Evolutionary conservation across 1,140 invertebrate species (phyloP), one percentile per base, ranked within the genome.

Genomic region (Berghia stephanieae): DNA sequence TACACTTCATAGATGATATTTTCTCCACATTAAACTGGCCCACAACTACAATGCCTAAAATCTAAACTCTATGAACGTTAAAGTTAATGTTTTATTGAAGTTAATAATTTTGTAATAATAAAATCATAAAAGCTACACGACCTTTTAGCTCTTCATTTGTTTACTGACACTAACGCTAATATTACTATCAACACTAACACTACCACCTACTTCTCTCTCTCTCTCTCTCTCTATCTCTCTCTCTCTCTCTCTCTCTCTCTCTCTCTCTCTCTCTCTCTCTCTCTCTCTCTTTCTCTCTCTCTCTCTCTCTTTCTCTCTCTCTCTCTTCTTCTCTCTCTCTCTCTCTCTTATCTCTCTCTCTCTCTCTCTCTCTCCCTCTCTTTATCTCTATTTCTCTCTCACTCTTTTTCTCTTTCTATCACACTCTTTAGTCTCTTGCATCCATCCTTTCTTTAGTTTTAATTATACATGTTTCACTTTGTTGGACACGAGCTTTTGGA

Each of bases 331-430:
- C 10, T 43, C 18, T 73, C 43, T 75, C 72, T n/a, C 4, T 63
- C 72, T 36, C 24, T 42, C 38, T 75, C 16, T 42, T 34, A 27
- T 44, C 27, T 40, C 4, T 21, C 24, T 36, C 21, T 57, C 43
- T 36, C 44, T 36, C 70, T 52, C 70, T 40, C 49, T 52, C 46
- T 6, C 70, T 52, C 72, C 42, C 27, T 73, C 46, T 73, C 8
- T 57, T n/a, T 38, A 1, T 43, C 72, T 43, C 49, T 60, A 10
- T 42, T 38, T 60, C 4, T 40, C 72, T 40, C 21, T 60, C 71
- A 57, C 5, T 73, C 71, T 57, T 10, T 57, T 10, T 57, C 27
- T 42, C 49, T 73, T 13, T 73, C n/a, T n/a, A n/a, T n/a, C n/a
- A n/a, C n/a, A n/a, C n/a, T n/a, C n/a, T n/a, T n/a, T n/a, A n/a